Evolutionary conservation across 2,888 invertebrate species (phyloP), one percentile per base, ranked within the genome.

Genomic region (Hyposoter didymator): DNA sequence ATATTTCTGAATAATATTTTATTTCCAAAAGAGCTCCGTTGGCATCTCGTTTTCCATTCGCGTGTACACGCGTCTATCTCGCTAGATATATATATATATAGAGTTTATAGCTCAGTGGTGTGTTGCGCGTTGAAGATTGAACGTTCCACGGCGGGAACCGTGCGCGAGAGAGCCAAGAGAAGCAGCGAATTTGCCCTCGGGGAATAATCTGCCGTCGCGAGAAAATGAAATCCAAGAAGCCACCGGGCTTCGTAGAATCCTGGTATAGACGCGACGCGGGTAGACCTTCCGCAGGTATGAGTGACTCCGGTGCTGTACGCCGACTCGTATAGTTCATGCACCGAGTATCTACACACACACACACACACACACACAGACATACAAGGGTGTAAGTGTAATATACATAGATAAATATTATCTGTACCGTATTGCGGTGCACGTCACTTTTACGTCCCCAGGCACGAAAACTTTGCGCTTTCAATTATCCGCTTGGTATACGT

Each of bases 191-290:
- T 78, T 64, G 43, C 84, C 78, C 80, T 52, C 19, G 45, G 73
- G 75, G 52, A 66, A 80, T 83, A 83, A 76, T 80, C 79, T 59
- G 82, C 67, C 78, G 76, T 75, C 82, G 69, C 79, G 79, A 78
- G 78, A 82, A 83, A 83, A 85, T 79, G 78, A 85, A 78, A 85
- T 80, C 70, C 85, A 85, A 82, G 82, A 76, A 85, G 75, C 82
- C 82, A 82, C 82, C 64, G 82, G 76, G 82, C 78, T 78, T 82
- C 82, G 82, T 78, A 78, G 82, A 82, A 73, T 78, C 66, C 55
- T 52, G 78, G 70, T 35, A n/a, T n/a, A 43, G 64, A 66, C 66
- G 72, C 28, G 64, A 2, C 3, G 35, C 35, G 35, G 32, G 19
- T 69, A 69, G 39, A 62, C 28, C 55, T 69, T 43, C 49, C 62